Evolutionary conservation across 2,888 invertebrate genomes (phyloP).

Genomic region (Lampropteryx suffumata): DNA sequence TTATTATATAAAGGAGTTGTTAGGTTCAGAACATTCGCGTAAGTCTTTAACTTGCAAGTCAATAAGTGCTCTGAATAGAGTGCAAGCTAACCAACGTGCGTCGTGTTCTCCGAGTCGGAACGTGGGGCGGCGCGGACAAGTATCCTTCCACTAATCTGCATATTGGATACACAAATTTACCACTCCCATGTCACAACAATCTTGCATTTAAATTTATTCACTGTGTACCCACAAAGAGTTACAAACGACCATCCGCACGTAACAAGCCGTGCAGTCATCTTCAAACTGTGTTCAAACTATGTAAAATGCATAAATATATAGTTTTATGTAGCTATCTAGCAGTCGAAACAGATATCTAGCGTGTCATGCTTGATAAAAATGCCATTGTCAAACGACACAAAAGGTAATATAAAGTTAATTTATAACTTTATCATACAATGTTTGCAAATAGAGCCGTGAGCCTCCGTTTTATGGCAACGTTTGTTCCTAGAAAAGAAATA

Average conservation of each 20-base stretch:
- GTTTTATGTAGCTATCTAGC: slow-evolving; percentile 33
- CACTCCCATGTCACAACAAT: slow-evolving; percentile 36
- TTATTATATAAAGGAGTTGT: no score
- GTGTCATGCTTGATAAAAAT: slow-evolving; percentile 32
- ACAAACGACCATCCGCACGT: slow-evolving; percentile 10
- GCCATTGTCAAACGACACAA: slow-evolving; percentile 33
- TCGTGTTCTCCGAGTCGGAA: slow-evolving; percentile 61
- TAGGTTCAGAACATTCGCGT: background rate
- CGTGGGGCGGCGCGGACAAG: slow-evolving; percentile 64
- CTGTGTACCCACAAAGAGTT: slow-evolving; percentile 31
- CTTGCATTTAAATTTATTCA: slow-evolving; percentile 36
- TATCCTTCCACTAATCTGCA: slow-evolving; percentile 74
- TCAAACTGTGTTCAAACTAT: slow-evolving; percentile 24
- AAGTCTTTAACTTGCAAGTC: slow-evolving; percentile 27
- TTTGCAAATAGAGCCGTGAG: slow-evolving; percentile 75
- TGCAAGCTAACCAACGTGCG: slow-evolving; percentile 54
- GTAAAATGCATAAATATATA: slow-evolving; percentile 35
- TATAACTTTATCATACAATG: slow-evolving; percentile 53
- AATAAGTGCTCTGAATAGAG: slow-evolving; percentile 28
- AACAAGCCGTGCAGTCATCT: slow-evolving; percentile 19
- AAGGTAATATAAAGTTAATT: slow-evolving; percentile 39
- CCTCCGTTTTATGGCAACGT: slow-evolving; percentile 50
- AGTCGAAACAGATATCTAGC: slow-evolving; percentile 35
- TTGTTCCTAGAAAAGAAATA: slow-evolving; percentile 62
- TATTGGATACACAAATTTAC: slow-evolving; percentile 60